Evolutionary conservation across 35 echinoderm and acorn worm genomes (phyloP), one percentile per base, ranked within the genome.

Genomic region (Patiria miniata): DNA sequence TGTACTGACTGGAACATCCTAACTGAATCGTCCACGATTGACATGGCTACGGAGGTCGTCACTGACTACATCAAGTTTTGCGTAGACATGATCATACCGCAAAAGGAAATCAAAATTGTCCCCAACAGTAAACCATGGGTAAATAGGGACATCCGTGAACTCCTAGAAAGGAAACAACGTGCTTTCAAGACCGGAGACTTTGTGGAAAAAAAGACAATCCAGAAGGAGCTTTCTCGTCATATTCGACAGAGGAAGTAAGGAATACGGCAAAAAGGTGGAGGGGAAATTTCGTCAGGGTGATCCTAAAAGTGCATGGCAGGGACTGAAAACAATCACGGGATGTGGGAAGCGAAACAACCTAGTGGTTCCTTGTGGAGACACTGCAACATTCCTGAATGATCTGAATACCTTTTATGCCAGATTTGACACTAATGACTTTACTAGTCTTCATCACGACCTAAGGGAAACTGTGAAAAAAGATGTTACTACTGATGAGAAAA

Each of bases 341-440:
- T 58, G 55, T 58, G 55, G 55, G 55, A 58, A 58, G 23, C 55
- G 23, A 58, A 58, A 16, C 55, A 58, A 58, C 55, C 16, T 58
- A 58, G 55, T 58, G 16, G 55, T 58, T 58, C 80, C 23, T 51
- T 22, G 16, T 58, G 55, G 55, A 19, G 55, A 22, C 23, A 58
- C 61, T 9, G 37, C 61, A 18, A 34, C 16, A 76, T 87, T 87
- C 52, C 57, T 87, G 68, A 40, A 77, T 77, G 85, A 87, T 77
- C 85, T 87, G n/a, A 79, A 78, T 87, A 52, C 77, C 69, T 87
- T 87, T 52, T 87, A 76, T 51, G 60, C 22, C 0, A 38, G 65
- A 77, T 86, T 86, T 51, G 61, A 86, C 30, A 77, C 33, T 22
- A 33, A 39, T 36, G 68, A 86, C 61, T 77, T 86, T 40, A 55